Evolutionary conservation across 1,140 invertebrate species (phyloP).

Genomic region (Atopsyche davidsoni): DNA sequence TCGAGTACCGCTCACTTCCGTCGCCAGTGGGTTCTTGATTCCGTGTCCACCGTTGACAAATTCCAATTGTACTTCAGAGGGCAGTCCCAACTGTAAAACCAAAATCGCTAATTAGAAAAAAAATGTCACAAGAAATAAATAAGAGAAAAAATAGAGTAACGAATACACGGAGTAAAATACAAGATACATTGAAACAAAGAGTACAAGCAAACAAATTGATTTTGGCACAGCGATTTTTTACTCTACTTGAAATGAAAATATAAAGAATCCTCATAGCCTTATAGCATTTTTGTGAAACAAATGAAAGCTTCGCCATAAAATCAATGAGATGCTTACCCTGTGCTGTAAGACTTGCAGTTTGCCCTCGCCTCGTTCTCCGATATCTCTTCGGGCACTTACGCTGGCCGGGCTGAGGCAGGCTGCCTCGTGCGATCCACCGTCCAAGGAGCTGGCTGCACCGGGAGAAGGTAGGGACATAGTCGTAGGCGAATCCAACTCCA

Average conservation of each 20-base stretch:
- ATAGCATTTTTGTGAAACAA: constrained; percentile 19
- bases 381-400: constrained; percentile 55
- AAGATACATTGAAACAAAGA: constrained; percentile 17
- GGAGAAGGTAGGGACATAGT: constrained; percentile 74
- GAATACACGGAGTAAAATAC: constrained; percentile 2
- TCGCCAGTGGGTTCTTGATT: constrained; percentile 94
- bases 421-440: constrained; percentile 54
- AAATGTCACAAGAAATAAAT: constrained; percentile 3
- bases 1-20: constrained; percentile 55
- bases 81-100: constrained; percentile 71
- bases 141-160: constrained; percentile 3
- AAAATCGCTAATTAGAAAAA: constrained; percentile 33
- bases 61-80: constrained; percentile 82
- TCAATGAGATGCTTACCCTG: constrained; percentile 69
- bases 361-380: constrained; percentile 51
- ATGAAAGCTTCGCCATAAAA: constrained; percentile 49
- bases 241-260: too few species aligned
- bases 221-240: constrained; percentile 50
- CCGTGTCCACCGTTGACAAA: constrained; percentile 98
- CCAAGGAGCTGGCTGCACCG: constrained; percentile 62
- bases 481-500: constrained; percentile 70
- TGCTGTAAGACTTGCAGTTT: constrained; percentile 77
- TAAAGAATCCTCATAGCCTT: too few species aligned
- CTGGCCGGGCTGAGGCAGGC: constrained; percentile 56
- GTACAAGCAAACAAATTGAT: constrained; percentile 62